Evolutionary conservation across 2,797 vertebrate genomes (phyloP), one percentile per base, ranked within the genome.

Genomic region (Rhinatrema bivittatum): DNA sequence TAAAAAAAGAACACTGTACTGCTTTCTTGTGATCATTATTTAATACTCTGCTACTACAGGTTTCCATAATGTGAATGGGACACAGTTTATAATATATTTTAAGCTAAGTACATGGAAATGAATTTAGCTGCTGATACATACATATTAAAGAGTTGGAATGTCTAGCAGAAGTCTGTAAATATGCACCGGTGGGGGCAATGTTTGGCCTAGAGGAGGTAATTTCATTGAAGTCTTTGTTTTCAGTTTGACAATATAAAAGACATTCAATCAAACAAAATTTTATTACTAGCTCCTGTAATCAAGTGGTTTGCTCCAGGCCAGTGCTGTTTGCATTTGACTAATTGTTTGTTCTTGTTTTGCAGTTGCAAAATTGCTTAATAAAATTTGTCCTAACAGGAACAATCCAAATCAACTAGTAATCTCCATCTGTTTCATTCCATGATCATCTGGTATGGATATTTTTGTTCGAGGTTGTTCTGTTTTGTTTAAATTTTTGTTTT

Each of bases 281-380:
- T 29, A 33, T 44, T 31, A 15, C 20, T n/a, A 20, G 16, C 25
- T 40, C 23, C 22, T 24, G 44, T 22, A 42, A 40, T 55, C 36
- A 36, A 45, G 25, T 24, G 3, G 25, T 21, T 29, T 5, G 52
- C 52, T 26, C 4, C 14, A 16, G 36, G 46, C 46, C 28, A 43
- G 12, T 8, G 7, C n/a, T 23, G 32, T 45, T 33, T 32, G 41
- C 39, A 10, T 45, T 29, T 40, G 32, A 37, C 46, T 45, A 36
- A 45, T 50, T 40, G 36, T 44, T 36, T 30, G n/a, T n/a, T n/a
- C n/a, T n/a, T 32, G 29, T 36, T 34, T 25, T 23, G 29, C 33
- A 16, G 24, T 21, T 35, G 29, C 14, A 28, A 24, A 36, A 11
- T 2, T 22, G 20, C 16, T 11, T 18, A 15, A 24, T 24, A 20